These are phyloP conservation scores for Gallinago solitaria DNA, from an alignment of 2,797 vertebrate species.

Conservation along the genomic window DNA sequence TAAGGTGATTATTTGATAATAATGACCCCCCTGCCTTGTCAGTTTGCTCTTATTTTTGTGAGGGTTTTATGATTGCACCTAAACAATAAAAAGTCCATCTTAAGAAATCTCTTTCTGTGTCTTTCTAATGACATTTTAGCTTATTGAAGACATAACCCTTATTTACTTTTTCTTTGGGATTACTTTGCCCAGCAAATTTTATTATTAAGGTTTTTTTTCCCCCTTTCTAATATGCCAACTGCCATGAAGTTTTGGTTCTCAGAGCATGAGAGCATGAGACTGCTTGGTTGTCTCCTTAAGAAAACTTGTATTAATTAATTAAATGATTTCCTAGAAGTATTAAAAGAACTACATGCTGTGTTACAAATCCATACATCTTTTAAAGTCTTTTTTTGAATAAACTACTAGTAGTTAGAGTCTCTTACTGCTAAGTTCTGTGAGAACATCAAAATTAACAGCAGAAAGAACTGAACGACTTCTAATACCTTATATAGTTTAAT, in stretches of 20 bases:
- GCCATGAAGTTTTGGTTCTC: background rate
- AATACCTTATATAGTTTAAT: background rate
- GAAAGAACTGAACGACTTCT: slow-evolving; percentile 22
- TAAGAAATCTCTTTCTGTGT: slow-evolving; percentile 41
- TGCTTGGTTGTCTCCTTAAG: background rate
- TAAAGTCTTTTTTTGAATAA: background rate
- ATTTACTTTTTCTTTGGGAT: background rate
- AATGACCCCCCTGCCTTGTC: background rate
- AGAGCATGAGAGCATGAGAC: background rate
- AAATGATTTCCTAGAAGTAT: background rate
- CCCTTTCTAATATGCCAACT: background rate
- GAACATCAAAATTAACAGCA: background rate
- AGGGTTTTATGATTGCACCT: slow-evolving; percentile 9
- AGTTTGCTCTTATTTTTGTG: slow-evolving; percentile 36
- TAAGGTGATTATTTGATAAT: slow-evolving; percentile 6
- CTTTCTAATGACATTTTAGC: slow-evolving; percentile 18
- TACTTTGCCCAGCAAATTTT: background rate
- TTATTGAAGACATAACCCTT: background rate
- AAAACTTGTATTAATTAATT: background rate
- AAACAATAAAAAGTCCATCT: slow-evolving; percentile 57
- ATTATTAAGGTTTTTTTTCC: background rate
- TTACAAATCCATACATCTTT: background rate
- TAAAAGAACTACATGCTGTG: background rate
- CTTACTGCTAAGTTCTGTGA: background rate
- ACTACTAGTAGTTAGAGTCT: background rate